Base-by-base conservation (phyloP, 2,797 vertebrate genomes). In the Lagorchestes hirsutus region DNA sequence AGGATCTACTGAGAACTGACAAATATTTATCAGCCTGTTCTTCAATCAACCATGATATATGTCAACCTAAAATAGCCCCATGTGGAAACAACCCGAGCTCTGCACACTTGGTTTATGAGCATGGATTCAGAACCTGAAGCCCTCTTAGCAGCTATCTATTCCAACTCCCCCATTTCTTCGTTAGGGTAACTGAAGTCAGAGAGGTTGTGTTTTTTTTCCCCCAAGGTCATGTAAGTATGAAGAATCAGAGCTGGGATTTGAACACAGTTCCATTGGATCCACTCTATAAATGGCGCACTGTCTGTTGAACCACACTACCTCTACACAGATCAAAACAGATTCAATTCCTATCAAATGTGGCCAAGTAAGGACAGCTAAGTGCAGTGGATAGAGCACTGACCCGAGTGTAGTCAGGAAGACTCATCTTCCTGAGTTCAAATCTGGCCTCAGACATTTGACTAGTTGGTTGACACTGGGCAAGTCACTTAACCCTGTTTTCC, bases 31-130 rank as follows among this genome's bases (percentile, higher is more conserved):
- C 74, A 92, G 91, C 97, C 59, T 92, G 50, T 14, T 54, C 54
- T 95, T 97, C 50, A 90, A 12, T 92, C 62, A 95, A 22, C 55
- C 62, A 58, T 94, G 92, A 96, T 93, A 93, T 92, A 92, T 90
- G 54, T 55, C 90, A 91, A 28, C 46, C 52, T 92, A 94, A 95
- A 59, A 27, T n/a, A 18, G 1, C 46, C 28, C 22, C 54, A 18
- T 5, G 16, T 29, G 56, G 54, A 94, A 94, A 57, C 29, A 94
- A 50, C 22, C 57, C 0, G 54, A 10, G 1, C 0, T 3, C 40
- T 31, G 31, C 55, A 0, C n/a, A 62, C 2, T 40, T n/a, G 92
- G 50, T 90, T 24, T 54, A 9, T 34, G 2, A 13, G 34, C 90
- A 57, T 14, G 18, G 91, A 67, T 90, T 50, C n/a, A 87, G 59